Percentiles rank a stretch among this genome's conserved stretches.
Conservation (phyloP, 92 coral and sea anemone genomes). For the Epizoanthus stellaris region DNA sequence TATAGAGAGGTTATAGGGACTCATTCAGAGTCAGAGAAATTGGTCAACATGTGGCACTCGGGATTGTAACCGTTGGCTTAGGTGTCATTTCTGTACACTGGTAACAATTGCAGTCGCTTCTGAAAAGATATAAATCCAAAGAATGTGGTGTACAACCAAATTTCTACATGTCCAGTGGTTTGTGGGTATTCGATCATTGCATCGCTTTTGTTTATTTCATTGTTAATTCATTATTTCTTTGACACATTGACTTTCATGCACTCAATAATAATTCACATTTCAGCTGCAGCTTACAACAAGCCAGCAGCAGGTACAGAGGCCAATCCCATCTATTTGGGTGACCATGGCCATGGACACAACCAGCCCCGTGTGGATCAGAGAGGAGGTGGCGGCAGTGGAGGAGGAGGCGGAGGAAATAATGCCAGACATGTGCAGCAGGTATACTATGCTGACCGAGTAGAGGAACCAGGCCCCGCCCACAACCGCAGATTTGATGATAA, state of each 20-base stretch:
- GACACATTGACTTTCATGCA: not conserved
- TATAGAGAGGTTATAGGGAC: no score
- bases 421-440: slow-evolving; percentile 13
- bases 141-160: no score
- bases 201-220: no score
- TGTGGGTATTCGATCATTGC: no score
- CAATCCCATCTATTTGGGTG: slow-evolving; percentile 23
- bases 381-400: not conserved
- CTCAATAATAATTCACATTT: slow-evolving; percentile 30
- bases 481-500: slow-evolving; percentile 28
- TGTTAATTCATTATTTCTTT: no score
- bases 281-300: slow-evolving; percentile 36
- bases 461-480: slow-evolving; percentile 41
- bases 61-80: no score
- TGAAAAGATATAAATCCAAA: no score
- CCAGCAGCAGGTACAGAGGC: slow-evolving; percentile 17
- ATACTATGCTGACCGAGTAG: slow-evolving; percentile 15
- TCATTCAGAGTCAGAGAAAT: no score
- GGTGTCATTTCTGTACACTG: no score
- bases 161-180: no score
- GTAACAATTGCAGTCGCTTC: no score
- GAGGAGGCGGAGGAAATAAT: slow-evolving; percentile 40
- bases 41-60: no score
- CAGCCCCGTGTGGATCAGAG: not conserved
- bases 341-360: slow-evolving; percentile 22